These are phyloP conservation scores for Spea hammondii DNA, from an alignment of 2,797 vertebrate species.

Conservation along the genomic window DNA sequence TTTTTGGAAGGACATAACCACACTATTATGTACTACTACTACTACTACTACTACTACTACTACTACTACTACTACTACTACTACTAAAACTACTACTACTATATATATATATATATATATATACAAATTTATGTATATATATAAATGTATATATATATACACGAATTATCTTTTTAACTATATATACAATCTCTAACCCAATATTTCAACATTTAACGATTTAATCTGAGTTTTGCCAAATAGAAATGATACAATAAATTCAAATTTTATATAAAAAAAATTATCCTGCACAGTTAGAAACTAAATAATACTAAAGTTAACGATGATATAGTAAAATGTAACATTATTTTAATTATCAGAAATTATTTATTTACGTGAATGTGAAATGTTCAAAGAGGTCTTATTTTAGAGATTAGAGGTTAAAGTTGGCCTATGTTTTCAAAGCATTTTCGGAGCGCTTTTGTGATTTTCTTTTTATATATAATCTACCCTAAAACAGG, in stretches of 20 bases:
- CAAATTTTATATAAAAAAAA: no score
- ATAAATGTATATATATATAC: neutral
- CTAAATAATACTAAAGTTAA: no score
- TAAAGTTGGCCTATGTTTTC: slow-evolving; percentile 1
- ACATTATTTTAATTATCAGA: no score
- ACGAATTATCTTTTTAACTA: no score
- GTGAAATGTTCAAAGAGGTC: neutral
- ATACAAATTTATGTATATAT: neutral
- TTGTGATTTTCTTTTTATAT: slow-evolving; percentile 26
- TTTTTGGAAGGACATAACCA: neutral
- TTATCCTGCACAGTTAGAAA: no score
- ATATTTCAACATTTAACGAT: no score
- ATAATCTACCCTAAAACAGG: slow-evolving; percentile 38
- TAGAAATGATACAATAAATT: no score
- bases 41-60: neutral
- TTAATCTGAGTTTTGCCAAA: no score
- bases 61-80: neutral
- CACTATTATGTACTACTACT: neutral
- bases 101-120: neutral
- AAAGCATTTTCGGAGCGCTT: slow-evolving; percentile 7
- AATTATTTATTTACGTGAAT: no score
- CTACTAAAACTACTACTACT: neutral
- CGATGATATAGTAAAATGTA: no score
- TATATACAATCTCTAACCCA: no score
- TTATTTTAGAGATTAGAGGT: neutral